Evolutionary conservation across 2,888 invertebrate species (phyloP).

Genomic region (Eupithecia tripunctaria): DNA sequence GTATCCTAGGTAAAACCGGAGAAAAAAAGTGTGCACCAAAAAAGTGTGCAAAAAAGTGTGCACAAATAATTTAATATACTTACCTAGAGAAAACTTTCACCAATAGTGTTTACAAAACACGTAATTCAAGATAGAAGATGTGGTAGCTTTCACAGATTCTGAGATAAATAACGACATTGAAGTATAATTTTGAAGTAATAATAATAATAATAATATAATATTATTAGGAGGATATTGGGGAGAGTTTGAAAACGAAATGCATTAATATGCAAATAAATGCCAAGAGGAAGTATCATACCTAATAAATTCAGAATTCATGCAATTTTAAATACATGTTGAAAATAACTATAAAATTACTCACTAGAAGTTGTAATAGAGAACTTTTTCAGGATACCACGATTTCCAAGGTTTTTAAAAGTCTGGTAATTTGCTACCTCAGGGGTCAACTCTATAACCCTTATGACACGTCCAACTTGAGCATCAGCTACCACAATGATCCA

Average conservation of each 20-base stretch:
- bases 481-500: slow-evolving; percentile 9
- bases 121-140: no score
- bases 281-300: neutral
- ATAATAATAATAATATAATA: no score
- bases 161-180: no score
- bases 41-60: no score
- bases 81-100: no score
- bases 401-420: neutral
- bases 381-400: neutral
- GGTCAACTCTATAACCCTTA: neutral
- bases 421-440: neutral
- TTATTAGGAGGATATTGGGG: no score
- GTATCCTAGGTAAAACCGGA: no score
- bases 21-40: no score
- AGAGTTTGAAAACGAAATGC: neutral
- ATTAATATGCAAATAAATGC: neutral
- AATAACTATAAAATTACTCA: neutral
- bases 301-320: neutral
- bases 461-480: neutral
- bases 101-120: no score
- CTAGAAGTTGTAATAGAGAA: neutral
- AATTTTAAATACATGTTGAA: neutral
- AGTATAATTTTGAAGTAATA: no score
- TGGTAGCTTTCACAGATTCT: no score
- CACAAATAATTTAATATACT: no score